Base-by-base conservation (phyloP, 2,888 invertebrate genomes). In the Disparrhopalites patrizii region DNA sequence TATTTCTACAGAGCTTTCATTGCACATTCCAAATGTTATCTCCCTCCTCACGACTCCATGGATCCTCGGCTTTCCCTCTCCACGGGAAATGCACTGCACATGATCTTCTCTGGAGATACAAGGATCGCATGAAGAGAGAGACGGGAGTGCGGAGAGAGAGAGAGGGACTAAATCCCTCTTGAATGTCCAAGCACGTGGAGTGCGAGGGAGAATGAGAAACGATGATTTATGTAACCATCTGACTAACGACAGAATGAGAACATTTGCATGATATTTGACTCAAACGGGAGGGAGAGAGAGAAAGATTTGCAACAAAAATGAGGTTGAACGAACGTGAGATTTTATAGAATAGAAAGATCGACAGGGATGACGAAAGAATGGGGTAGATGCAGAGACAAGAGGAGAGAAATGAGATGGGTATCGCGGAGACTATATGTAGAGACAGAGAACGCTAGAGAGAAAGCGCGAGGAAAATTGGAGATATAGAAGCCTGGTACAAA, bases 191-290 rank as follows among this genome's bases (percentile, higher is more conserved):
- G n/a, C n/a, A n/a, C n/a, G n/a, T n/a, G n/a, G n/a, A n/a, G n/a
- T n/a, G n/a, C n/a, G n/a, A n/a, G n/a, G n/a, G n/a, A n/a, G n/a
- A n/a, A n/a, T n/a, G n/a, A n/a, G 47, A 47, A 47, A 47, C 47
- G 18, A 43, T 61, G 60, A 61, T 61, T 56, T 56, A 56, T 56
- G 56, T 56, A 33, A 56, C 36, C 20, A 25, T 56, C 13, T 56
- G 56, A 56, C 56, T 56, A 56, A 56, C 56, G 56, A 56, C 56
- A 56, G 31, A 33, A 23, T 36, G 36, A 36, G 33, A 33, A 56
- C 56, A 56, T 36, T 56, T 55, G 55, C 55, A 55, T 55, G 27
- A 30, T 27, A 30, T 30, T 55, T 55, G 55, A 55, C 30, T 55
- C 55, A 25, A 18, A 23, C n/a, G 50, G n/a, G 20, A n/a, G n/a